Evolutionary conservation across 2,888 invertebrate species (phyloP).

Genomic region (Torymus texanus): DNA sequence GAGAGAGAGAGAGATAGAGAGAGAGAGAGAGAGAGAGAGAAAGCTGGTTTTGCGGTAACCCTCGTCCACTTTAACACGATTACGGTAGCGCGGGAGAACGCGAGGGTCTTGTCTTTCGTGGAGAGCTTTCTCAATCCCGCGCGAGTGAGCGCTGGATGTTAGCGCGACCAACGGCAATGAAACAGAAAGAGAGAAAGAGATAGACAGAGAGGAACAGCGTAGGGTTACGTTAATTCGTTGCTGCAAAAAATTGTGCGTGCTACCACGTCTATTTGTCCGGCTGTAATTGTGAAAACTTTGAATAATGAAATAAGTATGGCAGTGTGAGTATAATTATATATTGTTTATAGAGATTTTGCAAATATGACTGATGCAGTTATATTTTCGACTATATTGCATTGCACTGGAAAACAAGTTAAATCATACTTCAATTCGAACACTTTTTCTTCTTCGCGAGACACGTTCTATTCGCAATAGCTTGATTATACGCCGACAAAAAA

Average conservation of each 20-base stretch:
- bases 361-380: too few species aligned
- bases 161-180: background rate
- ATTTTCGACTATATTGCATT: too few species aligned
- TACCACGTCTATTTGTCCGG: background rate
- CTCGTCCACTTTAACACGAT: constrained; percentile 72
- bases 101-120: background rate
- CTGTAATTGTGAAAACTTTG: background rate
- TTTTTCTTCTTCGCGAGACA: too few species aligned
- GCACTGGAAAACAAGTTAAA: too few species aligned
- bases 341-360: too few species aligned
- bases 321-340: too few species aligned
- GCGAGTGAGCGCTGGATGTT: background rate
- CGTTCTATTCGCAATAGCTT: too few species aligned
- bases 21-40: background rate
- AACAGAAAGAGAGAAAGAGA: constrained; percentile 20
- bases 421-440: too few species aligned
- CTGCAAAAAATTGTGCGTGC: constrained; percentile 21
- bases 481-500: background rate
- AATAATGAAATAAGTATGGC: too few species aligned
- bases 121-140: constrained; percentile 24
- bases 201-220: background rate
- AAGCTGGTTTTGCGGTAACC: constrained; percentile 65
- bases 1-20: constrained; percentile 9
- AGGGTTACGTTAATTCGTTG: constrained; percentile 25
- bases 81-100: constrained; percentile 36